Evolutionary conservation across 2,113 vertebrate species (phyloP), one percentile per base, ranked within the genome.

Genomic region (Ondatra zibethicus): DNA sequence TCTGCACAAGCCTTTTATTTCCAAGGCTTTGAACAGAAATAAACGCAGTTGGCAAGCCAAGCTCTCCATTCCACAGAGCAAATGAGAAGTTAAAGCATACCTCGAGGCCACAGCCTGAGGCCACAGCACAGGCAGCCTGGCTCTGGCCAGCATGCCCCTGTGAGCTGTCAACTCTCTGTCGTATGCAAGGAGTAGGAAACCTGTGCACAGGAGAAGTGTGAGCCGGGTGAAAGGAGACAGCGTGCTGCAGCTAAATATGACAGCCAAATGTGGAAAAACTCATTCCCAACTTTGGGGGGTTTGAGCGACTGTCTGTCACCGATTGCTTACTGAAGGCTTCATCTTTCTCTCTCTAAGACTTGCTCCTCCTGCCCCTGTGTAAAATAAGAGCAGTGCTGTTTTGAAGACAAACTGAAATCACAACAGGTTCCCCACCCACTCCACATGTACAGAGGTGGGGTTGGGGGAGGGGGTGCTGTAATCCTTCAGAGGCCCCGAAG

Each of bases 1-100:
- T 96, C 97, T 96, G 97, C 95, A 73, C 96, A 98, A 97, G 92
- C 97, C 98, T 97, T 98, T 98, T 98, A 97, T 99, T 98, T 98
- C 88, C 97, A 72, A 94, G 88, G 96, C 97, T 97, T 97, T 97
- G 97, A 98, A 96, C 88, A 77, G 90, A 98, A 97, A 96, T 98
- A 98, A 98, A 98, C 86, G 97, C 19, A 84, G 86, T 63, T 76
- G 91, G 98, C 95, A 97, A 98, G 93, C 70, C 97, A 97, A 97
- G 97, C 78, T 39, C 63, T 95, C 13, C 90, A 36, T 98, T 98
- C 96, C 94, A 73, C 91, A 95, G 96, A 92, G 39, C 92, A 97
- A 77, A 95, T 93, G 72, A 92, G 91, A 95, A 97, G 50, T n/a
- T 92, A 87, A 78, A 92, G 70, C 10, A 21, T 55, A 75, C 58